Evolutionary conservation across 2,797 vertebrate species (phyloP).

Genomic region (Streptopelia turtur): DNA sequence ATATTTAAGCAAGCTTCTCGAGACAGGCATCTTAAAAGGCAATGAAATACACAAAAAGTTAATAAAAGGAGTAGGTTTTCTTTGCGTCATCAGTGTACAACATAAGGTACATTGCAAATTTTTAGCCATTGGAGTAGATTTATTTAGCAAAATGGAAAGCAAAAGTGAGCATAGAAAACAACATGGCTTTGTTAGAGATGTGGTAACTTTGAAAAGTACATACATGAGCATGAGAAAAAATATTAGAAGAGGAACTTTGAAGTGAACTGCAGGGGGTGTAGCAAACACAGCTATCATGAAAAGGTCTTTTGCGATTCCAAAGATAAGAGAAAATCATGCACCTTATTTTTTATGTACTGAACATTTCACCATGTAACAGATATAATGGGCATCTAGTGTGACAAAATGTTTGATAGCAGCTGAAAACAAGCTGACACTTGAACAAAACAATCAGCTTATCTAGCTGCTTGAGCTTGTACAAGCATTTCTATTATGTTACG

Average conservation of each 20-base stretch:
- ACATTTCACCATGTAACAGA: not conserved
- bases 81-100: not conserved
- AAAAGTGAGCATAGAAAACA: not conserved
- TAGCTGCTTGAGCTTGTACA: not conserved
- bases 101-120: not conserved
- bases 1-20: not conserved
- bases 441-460: slow-evolving; percentile 8
- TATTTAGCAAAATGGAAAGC: not conserved
- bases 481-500: not conserved
- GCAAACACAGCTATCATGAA: not conserved
- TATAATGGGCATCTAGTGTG: not conserved
- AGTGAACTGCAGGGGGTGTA: not conserved
- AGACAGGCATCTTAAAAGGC: not conserved
- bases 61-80: not conserved
- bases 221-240: not conserved
- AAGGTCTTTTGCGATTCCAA: not conserved
- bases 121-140: not conserved
- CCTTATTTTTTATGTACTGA: not conserved
- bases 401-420: not conserved
- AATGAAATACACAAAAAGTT: not conserved
- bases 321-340: not conserved
- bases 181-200: rapidly evolving
- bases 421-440: slow-evolving; percentile 13
- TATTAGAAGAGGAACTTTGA: not conserved
- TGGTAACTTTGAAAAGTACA: not conserved